phyloP scores from a whole-genome alignment of 2,888 invertebrate genomes.

The Eulithis testata region DNA sequence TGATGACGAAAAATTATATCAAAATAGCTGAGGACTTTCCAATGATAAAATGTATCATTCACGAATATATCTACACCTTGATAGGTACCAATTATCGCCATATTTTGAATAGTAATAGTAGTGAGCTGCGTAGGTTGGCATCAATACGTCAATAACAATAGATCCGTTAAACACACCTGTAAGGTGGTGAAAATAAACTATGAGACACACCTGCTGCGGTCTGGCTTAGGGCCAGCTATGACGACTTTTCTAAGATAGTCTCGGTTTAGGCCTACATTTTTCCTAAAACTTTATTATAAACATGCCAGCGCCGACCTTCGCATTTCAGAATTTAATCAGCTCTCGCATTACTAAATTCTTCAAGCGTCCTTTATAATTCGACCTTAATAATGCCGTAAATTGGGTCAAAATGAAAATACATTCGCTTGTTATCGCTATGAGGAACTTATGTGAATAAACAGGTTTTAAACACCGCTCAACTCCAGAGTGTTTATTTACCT shows the following conservation, averaged over 20 bases:
- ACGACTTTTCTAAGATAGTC: slow-evolving; percentile 4
- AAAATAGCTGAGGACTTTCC: no score
- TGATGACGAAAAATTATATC: no score
- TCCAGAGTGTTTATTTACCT: slow-evolving; percentile 5
- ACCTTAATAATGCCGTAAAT: slow-evolving; percentile 30
- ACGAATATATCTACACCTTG: no score
- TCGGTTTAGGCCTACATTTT: slow-evolving; percentile 4
- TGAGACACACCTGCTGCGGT: slow-evolving; percentile 16
- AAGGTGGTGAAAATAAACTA: slow-evolving; percentile 12
- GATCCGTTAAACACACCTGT: slow-evolving; percentile 19
- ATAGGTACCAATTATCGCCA: no score
- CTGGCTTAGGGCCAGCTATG: slow-evolving; percentile 20
- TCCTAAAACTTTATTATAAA: slow-evolving; percentile 4
- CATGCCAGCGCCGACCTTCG: slow-evolving; percentile 21
- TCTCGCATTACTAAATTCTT: slow-evolving; percentile 31
- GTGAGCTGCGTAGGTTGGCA: background rate
- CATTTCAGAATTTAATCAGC: slow-evolving; percentile 24
- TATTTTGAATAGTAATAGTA: no score
- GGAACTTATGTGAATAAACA: slow-evolving; percentile 9
- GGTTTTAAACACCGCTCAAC: background rate
- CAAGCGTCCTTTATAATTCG: slow-evolving; percentile 27
- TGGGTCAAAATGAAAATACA: slow-evolving; percentile 28
- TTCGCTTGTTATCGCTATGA: slow-evolving; percentile 16
- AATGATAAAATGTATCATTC: no score
- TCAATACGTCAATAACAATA: slow-evolving; percentile 12